These are phyloP conservation scores for Nibea coibor DNA, from an alignment of 2,113 vertebrate species.

Conservation along the genomic window DNA sequence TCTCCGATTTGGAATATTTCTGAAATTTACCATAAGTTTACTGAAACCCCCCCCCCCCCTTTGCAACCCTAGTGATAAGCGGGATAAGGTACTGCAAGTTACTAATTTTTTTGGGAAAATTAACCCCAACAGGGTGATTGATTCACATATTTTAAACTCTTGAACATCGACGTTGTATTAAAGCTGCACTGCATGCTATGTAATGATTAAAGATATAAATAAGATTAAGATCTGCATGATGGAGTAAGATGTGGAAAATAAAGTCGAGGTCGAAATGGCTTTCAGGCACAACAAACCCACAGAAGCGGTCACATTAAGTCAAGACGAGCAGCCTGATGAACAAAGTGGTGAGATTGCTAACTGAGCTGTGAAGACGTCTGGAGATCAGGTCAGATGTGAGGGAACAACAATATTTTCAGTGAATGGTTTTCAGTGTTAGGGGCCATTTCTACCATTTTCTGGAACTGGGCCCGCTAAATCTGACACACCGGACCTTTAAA, in stretches of 20 bases:
- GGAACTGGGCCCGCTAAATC: too few species aligned
- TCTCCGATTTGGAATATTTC: too few species aligned
- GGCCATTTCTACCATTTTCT: too few species aligned
- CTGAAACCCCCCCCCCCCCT: too few species aligned
- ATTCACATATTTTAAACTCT: not conserved
- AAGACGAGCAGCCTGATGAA: not conserved
- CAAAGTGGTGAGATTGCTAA: not conserved
- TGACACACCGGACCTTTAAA: too few species aligned
- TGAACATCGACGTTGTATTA: not conserved
- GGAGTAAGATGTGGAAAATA: constrained; percentile 4
- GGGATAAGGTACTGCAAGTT: too few species aligned
- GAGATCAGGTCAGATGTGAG: not conserved
- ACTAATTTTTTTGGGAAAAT: too few species aligned
- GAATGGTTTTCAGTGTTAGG: not conserved
- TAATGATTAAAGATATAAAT: not conserved
- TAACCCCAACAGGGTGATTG: too few species aligned
- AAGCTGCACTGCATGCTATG: not conserved
- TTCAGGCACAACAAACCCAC: constrained; percentile 13
- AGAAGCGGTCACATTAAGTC: not conserved
- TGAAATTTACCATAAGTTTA: too few species aligned
- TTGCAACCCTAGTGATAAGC: too few species aligned
- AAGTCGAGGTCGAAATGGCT: not conserved
- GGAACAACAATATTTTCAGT: not conserved
- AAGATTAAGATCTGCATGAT: not conserved
- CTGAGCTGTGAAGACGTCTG: not conserved